Conservation (phyloP, 2,797 vertebrate genomes). For the Gymnothorax javanicus region DNA sequence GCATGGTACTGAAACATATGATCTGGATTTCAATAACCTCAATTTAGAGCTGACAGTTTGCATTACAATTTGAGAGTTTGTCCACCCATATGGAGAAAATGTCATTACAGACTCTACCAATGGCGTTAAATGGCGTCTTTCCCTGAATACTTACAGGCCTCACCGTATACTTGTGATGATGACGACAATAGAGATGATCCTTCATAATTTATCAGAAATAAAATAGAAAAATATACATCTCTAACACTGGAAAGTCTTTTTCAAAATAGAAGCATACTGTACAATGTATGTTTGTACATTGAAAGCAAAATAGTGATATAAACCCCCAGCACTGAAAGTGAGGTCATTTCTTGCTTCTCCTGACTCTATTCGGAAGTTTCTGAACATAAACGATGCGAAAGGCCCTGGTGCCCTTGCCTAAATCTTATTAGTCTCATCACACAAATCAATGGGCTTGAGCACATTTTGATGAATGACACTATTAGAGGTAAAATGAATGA, state of each 20-base stretch:
- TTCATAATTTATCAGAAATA: background rate
- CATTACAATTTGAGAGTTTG: too few relatives aligned
- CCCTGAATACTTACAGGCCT: too few relatives aligned
- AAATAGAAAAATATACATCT: background rate
- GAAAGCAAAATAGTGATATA: background rate
- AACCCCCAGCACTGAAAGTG: background rate
- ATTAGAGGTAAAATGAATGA: conserved; percentile 92
- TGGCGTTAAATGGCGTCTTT: too few relatives aligned
- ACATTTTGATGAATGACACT: conserved; percentile 90
- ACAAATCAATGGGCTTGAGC: conserved; percentile 78
- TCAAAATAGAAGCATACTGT: background rate
- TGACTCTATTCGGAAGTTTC: background rate
- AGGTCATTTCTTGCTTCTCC: background rate
- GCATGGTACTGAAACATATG: too few relatives aligned
- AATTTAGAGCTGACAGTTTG: too few relatives aligned
- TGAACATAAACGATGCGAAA: conserved; percentile 10
- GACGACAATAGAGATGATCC: background rate
- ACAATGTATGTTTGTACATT: background rate
- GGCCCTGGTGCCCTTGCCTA: conserved; percentile 48
- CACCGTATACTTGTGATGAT: background rate
- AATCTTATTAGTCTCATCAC: conserved; percentile 74
- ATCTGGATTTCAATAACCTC: too few relatives aligned
- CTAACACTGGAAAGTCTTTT: background rate
- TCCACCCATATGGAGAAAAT: too few relatives aligned
- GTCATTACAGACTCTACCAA: too few relatives aligned